Conservation (phyloP, 2,797 vertebrate genomes). For the Erethizon dorsatum region DNA sequence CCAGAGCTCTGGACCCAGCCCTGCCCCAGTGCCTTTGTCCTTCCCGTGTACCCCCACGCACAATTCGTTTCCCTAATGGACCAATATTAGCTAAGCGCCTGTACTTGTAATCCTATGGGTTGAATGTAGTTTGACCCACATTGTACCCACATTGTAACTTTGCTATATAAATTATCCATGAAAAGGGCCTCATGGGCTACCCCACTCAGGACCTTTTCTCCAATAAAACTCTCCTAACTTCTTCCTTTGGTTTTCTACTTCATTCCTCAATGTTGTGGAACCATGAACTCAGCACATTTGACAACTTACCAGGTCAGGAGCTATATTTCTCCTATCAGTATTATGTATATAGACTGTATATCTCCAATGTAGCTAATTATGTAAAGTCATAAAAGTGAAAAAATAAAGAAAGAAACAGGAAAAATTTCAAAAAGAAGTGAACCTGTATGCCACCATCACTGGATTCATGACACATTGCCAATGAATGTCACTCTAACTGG, state of each 20-base stretch:
- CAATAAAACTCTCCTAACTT: background rate
- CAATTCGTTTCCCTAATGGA: rapidly evolving
- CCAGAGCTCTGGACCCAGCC: background rate
- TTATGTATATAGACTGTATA: background rate
- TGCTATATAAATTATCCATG: background rate
- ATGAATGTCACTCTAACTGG: constrained; percentile 69
- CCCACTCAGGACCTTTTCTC: background rate
- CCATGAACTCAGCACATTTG: background rate
- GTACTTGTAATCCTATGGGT: background rate
- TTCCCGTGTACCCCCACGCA: background rate
- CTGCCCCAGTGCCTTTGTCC: background rate
- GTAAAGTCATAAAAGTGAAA: background rate
- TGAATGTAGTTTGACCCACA: background rate
- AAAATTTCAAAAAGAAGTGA: background rate
- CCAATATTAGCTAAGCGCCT: background rate
- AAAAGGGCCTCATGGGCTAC: background rate
- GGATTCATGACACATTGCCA: constrained; percentile 79
- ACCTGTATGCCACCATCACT: background rate
- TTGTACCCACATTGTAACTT: background rate
- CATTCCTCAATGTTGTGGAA: background rate
- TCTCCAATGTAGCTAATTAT: constrained; percentile 42
- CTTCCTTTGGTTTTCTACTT: background rate
- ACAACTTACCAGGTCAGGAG: background rate
- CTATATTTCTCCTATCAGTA: background rate
- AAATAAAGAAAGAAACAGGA: constrained; percentile 15